Base-by-base conservation (phyloP, 1,140 invertebrate species). In the Reticulitermes speratus region DNA sequence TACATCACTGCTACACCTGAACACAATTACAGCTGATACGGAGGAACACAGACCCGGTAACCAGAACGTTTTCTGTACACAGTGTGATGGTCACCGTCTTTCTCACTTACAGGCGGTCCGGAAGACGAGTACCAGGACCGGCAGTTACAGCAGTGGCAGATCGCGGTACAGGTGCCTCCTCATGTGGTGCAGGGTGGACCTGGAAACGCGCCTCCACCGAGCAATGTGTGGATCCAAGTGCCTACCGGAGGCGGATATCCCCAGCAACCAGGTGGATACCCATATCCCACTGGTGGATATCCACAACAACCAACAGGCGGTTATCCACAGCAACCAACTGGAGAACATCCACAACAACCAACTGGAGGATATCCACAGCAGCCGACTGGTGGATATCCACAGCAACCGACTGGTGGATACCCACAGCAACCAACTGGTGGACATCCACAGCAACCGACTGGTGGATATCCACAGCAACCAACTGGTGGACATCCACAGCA, bases 71-170 rank as follows among this genome's bases (percentile, higher is more conserved):
- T 5, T 2, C 38, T 38, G 38, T 38, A 38, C 38, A 5, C 38
- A 38, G 38, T 38, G 38, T 38, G 38, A 38, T 38, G 38, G 2
- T 5, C 5, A 38, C 2, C 38, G 38, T 38, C 2, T 38, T 38
- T 2, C 16, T 25, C 12, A 23, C 32, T 3, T n/a, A 52, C 83
- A n/a, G 83, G 23, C 9, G 30, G 8, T 25, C 21, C 23, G 55
- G 82, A 45, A 2, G 82, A 32, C 19, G 83, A 84, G 5, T 69
- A 86, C 69, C 65, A 86, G n/a, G 32, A 69, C 38, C 81, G 83
- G 30, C 88, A 89, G 44, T 86, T 89, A 19, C 89, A 89, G 86
- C 89, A 89, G 65, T 89, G 88, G 89, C 89, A 89, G 87, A 89
- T 89, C 16, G 89, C 89, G 19, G 88, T 89, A 11, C 59, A 83